These are phyloP conservation scores for Rhinolophus ferrumequinum DNA, from an alignment of 2,113 vertebrate species.

Conservation along the genomic window DNA sequence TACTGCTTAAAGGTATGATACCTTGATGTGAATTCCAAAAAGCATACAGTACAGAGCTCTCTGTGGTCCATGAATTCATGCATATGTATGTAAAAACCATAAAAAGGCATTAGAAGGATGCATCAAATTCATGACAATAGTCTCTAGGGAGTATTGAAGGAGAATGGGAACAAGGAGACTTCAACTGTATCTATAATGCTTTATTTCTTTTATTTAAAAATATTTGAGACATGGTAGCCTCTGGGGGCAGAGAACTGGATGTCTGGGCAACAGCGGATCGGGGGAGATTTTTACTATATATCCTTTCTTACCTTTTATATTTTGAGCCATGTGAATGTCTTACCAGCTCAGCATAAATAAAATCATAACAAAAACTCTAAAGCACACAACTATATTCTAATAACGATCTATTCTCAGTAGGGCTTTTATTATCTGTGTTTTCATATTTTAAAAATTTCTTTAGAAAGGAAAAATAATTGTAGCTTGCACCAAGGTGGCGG, in stretches of 20 bases:
- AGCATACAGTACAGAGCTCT: background rate
- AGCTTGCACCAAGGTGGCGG: background rate
- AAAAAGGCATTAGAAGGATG: slow-evolving; percentile 24
- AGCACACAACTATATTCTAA: background rate
- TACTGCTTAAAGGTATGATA: background rate
- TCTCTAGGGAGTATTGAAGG: slow-evolving; percentile 24
- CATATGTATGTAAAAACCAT: slow-evolving; percentile 15
- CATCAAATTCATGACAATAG: slow-evolving; percentile 22
- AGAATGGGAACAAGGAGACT: slow-evolving; percentile 33
- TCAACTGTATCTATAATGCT: background rate
- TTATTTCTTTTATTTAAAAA: slow-evolving; percentile 47
- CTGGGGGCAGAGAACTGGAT: background rate
- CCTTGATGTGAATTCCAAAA: background rate
- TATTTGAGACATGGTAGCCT: slow-evolving; percentile 1
- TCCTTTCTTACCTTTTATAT: slow-evolving; percentile 28
- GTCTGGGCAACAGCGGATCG: background rate
- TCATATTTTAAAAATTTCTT: background rate
- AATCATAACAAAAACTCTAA: background rate
- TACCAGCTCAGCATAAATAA: background rate
- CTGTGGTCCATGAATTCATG: background rate
- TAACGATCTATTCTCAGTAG: background rate
- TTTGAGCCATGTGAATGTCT: slow-evolving; percentile 8
- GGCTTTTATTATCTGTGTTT: background rate
- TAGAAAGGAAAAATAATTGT: background rate
- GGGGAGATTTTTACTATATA: background rate